Evolutionary conservation across 2,888 invertebrate species (phyloP).

Genomic region (Strigamia transsilvanica): DNA sequence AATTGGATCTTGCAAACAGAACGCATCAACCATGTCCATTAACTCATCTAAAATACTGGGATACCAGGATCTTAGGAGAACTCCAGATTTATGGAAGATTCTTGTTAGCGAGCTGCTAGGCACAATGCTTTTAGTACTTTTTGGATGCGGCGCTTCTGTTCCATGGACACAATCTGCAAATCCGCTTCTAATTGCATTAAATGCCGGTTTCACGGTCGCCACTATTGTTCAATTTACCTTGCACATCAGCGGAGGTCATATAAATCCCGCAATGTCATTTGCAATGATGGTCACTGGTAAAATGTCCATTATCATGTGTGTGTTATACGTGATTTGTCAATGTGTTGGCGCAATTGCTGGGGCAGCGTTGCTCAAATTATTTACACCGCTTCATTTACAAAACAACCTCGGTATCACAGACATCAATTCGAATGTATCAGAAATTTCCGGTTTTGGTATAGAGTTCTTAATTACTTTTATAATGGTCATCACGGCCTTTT

Average conservation of each 20-base stretch:
- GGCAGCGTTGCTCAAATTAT: constrained; percentile 58
- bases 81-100: constrained; percentile 71
- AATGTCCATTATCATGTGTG: constrained; percentile 57
- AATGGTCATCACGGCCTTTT: constrained; percentile 58
- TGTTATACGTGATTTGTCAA: constrained; percentile 58
- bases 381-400: constrained; percentile 56
- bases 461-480: constrained; percentile 59
- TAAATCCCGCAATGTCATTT: constrained; percentile 90
- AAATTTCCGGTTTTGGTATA: constrained; percentile 58
- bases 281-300: constrained; percentile 75
- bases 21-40: not conserved
- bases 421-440: constrained; percentile 58
- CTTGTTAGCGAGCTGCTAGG: constrained; percentile 87
- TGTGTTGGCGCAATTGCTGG: constrained; percentile 58
- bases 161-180: constrained; percentile 65
- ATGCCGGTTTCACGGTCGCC: constrained; percentile 60
- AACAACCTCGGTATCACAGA: constrained; percentile 56
- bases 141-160: constrained; percentile 81
- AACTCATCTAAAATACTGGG: not conserved
- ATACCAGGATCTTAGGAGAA: not conserved
- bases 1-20: not conserved
- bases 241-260: constrained; percentile 87
- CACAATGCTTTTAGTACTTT: constrained; percentile 82
- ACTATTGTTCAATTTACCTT: constrained; percentile 74
- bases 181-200: constrained; percentile 57